phyloP scores from a whole-genome alignment of 2,888 invertebrate genomes.

The Drosophila rellima region DNA sequence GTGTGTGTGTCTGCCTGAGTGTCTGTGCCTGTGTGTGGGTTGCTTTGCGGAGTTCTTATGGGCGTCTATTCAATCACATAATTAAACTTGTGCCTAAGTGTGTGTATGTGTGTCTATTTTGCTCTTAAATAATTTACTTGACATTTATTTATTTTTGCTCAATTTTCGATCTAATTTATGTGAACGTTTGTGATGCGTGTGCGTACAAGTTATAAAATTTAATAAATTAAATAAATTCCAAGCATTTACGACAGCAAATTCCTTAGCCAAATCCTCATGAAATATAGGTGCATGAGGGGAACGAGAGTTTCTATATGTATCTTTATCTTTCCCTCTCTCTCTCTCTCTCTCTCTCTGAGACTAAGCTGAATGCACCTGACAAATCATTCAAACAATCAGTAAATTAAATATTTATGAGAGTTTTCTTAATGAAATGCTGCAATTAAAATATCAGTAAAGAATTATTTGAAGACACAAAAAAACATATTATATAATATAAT shows the following conservation, averaged over 20 bases:
- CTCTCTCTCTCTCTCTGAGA: not conserved
- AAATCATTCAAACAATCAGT: slow-evolving; percentile 20
- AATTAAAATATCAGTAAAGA: too few relatives aligned
- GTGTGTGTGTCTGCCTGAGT: slow-evolving; percentile 32
- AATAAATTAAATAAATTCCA: slow-evolving; percentile 52
- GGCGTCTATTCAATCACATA: slow-evolving; percentile 19
- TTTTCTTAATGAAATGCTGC: not conserved
- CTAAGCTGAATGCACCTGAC: slow-evolving; percentile 19
- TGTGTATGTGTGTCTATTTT: slow-evolving; percentile 28
- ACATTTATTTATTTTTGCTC: slow-evolving; percentile 46
- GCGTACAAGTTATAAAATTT: slow-evolving; percentile 48
- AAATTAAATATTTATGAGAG: slow-evolving; percentile 15
- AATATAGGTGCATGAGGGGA: not conserved
- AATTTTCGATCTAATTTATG: slow-evolving; percentile 65
- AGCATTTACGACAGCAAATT: slow-evolving; percentile 38
- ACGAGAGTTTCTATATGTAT: not conserved
- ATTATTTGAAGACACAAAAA: too few relatives aligned
- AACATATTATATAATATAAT: too few relatives aligned
- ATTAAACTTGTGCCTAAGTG: slow-evolving; percentile 10
- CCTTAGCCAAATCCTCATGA: slow-evolving; percentile 24
- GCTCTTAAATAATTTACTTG: slow-evolving; percentile 44
- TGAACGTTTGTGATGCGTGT: slow-evolving; percentile 54
- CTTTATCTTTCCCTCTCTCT: slow-evolving; percentile 4
- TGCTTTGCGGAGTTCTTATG: slow-evolving; percentile 42
- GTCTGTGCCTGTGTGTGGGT: slow-evolving; percentile 37